Evolutionary conservation across 1,140 invertebrate species (phyloP).

Genomic region (Platyura marginata): DNA sequence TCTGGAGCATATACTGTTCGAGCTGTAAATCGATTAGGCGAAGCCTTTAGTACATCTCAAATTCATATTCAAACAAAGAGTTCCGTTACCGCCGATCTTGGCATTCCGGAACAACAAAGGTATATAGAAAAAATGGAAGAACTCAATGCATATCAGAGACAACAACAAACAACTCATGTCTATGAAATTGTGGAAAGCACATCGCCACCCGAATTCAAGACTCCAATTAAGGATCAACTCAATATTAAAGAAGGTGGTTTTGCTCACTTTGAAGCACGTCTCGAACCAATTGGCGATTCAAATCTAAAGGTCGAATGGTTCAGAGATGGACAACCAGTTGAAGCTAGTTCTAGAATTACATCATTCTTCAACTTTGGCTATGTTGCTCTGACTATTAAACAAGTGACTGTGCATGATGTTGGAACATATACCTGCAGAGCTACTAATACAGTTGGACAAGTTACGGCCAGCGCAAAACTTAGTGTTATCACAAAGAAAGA

Average conservation of each 20-base stretch:
- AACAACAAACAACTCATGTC: slow-evolving; percentile 54
- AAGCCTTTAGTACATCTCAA: slow-evolving; percentile 61
- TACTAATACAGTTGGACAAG: slow-evolving; percentile 73
- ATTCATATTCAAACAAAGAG: slow-evolving; percentile 59
- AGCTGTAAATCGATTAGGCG: slow-evolving; percentile 71
- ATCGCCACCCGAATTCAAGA: slow-evolving; percentile 76
- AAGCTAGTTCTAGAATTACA: slow-evolving; percentile 84
- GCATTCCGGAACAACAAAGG: slow-evolving; percentile 79
- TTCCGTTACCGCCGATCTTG: slow-evolving; percentile 65
- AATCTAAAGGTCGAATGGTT: slow-evolving; percentile 88
- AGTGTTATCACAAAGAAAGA: slow-evolving; percentile 72
- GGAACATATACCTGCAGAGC: slow-evolving; percentile 84
- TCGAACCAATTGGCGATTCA: slow-evolving; percentile 85
- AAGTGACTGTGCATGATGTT: slow-evolving; percentile 74
- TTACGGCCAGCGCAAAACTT: slow-evolving; percentile 72
- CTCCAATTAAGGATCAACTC: slow-evolving; percentile 76
- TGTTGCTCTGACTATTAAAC: slow-evolving; percentile 89
- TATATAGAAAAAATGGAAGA: slow-evolving; percentile 87
- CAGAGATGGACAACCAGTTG: slow-evolving; percentile 76
- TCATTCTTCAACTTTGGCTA: slow-evolving; percentile 94
- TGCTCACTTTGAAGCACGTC: slow-evolving; percentile 87
- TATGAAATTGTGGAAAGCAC: slow-evolving; percentile 59
- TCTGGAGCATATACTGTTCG: slow-evolving; percentile 78
- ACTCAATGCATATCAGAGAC: slow-evolving; percentile 74
- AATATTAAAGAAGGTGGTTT: slow-evolving; percentile 82